Conservation (phyloP, 2,113 vertebrate genomes). For the Hyperoodon ampullatus region DNA sequence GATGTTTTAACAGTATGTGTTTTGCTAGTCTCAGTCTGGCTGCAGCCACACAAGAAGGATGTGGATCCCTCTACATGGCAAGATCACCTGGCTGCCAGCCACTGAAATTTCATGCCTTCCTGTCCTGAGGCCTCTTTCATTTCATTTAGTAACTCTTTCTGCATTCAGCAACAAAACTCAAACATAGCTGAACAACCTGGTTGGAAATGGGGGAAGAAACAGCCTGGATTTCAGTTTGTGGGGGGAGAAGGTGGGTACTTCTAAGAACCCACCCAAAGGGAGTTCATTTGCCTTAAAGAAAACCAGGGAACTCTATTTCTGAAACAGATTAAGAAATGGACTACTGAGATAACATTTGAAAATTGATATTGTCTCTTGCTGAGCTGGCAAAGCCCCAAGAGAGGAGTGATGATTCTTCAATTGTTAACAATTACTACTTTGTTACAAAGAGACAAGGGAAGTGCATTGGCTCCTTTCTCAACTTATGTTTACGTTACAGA, state of each 20-base stretch:
- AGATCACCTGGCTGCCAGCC: conserved; percentile 55
- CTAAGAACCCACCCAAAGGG: conserved; percentile 26
- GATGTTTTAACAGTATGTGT: background rate
- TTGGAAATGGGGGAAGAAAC: background rate
- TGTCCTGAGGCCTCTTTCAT: conserved; percentile 52
- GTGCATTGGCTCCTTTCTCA: conserved; percentile 50
- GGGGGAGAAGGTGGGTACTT: background rate
- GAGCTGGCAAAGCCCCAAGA: conserved; percentile 66
- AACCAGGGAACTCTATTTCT: conserved; percentile 35
- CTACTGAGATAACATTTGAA: conserved; percentile 72
- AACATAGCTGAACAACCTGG: background rate
- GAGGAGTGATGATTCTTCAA: conserved; percentile 62
- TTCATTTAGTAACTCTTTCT: conserved; percentile 55
- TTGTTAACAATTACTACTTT: conserved; percentile 76
- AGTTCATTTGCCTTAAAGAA: conserved; percentile 42
- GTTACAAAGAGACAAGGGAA: conserved; percentile 58
- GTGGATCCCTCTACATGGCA: conserved; percentile 17
- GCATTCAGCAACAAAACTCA: conserved; percentile 52
- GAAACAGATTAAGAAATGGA: conserved; percentile 62
- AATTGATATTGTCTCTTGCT: conserved; percentile 65
- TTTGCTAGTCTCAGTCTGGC: background rate
- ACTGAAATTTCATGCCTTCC: conserved; percentile 49
- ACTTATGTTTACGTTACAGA: conserved; percentile 26
- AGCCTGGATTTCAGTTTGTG: background rate
- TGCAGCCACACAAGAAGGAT: conserved; percentile 51